Conservation (phyloP, 1,140 invertebrate genomes). For the Heliconius hermathena region DNA sequence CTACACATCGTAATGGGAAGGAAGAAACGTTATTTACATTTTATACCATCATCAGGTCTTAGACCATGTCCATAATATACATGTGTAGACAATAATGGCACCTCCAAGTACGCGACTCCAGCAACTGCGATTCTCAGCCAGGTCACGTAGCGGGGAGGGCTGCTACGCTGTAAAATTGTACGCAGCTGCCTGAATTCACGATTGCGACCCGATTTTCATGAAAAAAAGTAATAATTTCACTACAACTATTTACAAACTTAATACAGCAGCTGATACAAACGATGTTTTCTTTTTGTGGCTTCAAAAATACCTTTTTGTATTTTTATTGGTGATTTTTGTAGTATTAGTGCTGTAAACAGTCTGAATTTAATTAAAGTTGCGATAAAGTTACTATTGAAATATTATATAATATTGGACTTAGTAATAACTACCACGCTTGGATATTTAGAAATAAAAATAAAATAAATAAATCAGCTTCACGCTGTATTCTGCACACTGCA, state of each 20-base stretch:
- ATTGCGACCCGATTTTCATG: conserved; percentile 53
- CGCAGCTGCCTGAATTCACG: conserved; percentile 59
- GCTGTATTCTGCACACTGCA: too few relatives aligned
- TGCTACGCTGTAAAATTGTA: conserved; percentile 66
- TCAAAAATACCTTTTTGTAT: neutral
- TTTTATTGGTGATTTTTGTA: neutral
- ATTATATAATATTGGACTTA: too few relatives aligned
- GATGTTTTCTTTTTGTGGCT: neutral
- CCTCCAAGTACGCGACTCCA: conserved; percentile 35
- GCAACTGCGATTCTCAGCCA: conserved; percentile 45
- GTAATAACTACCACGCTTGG: too few relatives aligned
- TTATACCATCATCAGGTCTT: conserved; percentile 14
- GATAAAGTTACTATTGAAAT: too few relatives aligned
- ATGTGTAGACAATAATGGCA: conserved; percentile 44
- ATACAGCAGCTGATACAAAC: conserved; percentile 34
- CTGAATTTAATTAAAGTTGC: neutral
- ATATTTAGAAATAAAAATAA: too few relatives aligned
- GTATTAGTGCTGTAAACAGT: neutral
- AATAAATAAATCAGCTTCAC: too few relatives aligned
- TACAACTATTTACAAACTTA: conserved; percentile 36
- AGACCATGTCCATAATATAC: conserved; percentile 30
- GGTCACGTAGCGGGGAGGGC: conserved; percentile 53
- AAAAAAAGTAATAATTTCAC: conserved; percentile 43
- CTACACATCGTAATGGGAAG: neutral
- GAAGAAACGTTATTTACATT: conserved; percentile 12